phyloP scores from a whole-genome alignment of 2,113 vertebrate genomes.

The Tyto alba region DNA sequence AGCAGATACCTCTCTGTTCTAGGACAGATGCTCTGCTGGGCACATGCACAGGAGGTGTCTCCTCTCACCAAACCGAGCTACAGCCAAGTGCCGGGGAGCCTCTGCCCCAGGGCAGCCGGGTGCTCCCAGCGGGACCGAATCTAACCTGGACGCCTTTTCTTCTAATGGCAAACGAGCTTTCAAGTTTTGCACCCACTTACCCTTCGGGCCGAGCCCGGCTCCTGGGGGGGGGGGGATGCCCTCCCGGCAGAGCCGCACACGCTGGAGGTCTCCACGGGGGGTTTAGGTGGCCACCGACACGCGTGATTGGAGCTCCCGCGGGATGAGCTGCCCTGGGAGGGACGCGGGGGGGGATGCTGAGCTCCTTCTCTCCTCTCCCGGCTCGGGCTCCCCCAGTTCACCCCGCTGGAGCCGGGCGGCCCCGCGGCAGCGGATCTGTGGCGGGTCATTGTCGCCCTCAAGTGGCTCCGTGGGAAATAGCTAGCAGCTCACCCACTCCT shows the following conservation, averaged over 20 bases:
- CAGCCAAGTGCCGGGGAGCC: background rate
- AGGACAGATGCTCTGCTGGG: background rate
- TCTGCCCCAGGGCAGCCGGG: background rate
- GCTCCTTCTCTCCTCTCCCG: background rate
- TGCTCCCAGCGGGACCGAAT: background rate
- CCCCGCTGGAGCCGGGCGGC: background rate
- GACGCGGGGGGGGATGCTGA: too few species aligned
- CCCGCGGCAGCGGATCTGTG: background rate
- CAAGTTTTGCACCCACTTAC: accelerated
- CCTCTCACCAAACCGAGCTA: too few species aligned
- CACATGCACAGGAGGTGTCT: background rate
- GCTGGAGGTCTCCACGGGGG: background rate
- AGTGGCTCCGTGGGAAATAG: background rate
- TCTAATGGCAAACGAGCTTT: background rate
- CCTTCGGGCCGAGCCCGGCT: background rate
- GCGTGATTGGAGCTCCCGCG: background rate
- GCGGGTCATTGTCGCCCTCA: slow-evolving; percentile 29
- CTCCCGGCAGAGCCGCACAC: background rate
- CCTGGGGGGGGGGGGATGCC: background rate
- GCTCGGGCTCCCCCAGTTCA: background rate
- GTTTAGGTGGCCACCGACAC: background rate
- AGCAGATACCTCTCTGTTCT: background rate
- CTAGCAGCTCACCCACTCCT: background rate
- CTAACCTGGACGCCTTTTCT: background rate
- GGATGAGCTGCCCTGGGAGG: background rate